Base-by-base conservation (phyloP, 2,113 vertebrate species). In the Bambusicola thoracicus region DNA sequence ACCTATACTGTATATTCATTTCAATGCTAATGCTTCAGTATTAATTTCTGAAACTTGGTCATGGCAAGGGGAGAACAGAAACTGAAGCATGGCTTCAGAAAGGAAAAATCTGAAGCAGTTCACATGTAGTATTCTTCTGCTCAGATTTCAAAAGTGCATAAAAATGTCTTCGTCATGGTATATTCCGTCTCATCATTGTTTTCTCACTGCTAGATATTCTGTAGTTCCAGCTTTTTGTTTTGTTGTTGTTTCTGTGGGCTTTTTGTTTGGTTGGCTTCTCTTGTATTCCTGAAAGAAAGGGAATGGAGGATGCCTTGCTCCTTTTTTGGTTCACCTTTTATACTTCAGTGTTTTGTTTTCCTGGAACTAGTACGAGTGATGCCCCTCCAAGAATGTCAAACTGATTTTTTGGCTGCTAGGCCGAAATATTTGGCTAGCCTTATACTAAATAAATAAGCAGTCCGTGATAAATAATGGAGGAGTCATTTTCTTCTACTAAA, bases 401-500 rank as follows among this genome's bases (percentile, higher is more conserved):
- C 32, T 44, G 62, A 72, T 19, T 32, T 72, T 56, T 79, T 76
- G 38, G 32, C 14, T 92, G 15, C 56, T 79, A 27, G 27, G 21
- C 55, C 0, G 0, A 90, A 94, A 76, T 63, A 12, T 93, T 85
- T 92, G 77, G 43, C 89, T 84, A 65, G 29, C 18, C 44, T 44
- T 79, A 58, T 76, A n/a, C 53, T 94, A 92, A 96, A 96, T 93
- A 95, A 95, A 73, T 92, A 90, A 89, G 30, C 32, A 93, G 58
- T 13, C 65, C 80, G 79, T 46, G 14, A 87, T 96, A 86, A 96
- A 96, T 96, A 96, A 96, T 94, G 40, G 29, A 96, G 44, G 21
- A 89, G 81, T 93, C n/a, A 92, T 93, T 95, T 93, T 85, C 75
- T 78, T 81, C 86, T 93, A 62, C 86, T 95, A 91, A 96, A 94